Percentiles rank a stretch among this genome's conserved stretches.
These are phyloP conservation scores for Brachypteracias leptosomus DNA, from an alignment of 2,113 vertebrate genomes.

Conservation along the genomic window DNA sequence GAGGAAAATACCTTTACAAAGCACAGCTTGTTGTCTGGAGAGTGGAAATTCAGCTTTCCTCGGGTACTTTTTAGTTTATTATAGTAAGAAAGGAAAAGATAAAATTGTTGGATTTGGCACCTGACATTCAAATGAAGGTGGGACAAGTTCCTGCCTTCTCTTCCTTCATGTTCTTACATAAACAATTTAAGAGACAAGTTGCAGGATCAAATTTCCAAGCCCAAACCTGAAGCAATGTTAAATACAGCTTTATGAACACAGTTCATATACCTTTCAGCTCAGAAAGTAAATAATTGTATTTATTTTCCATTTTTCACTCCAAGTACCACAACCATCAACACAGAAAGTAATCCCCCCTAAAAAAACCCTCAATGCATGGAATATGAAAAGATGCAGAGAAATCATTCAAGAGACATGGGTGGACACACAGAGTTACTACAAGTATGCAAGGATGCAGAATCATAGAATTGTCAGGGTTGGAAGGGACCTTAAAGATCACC, in stretches of 20 bases:
- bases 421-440: background rate
- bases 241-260: background rate
- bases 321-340: background rate
- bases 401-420: background rate
- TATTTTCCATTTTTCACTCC: background rate
- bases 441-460: background rate
- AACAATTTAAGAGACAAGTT: background rate
- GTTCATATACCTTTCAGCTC: background rate
- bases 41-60: constrained; percentile 23
- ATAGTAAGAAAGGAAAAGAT: background rate
- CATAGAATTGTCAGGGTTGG: too few relatives aligned
- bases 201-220: background rate
- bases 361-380: background rate
- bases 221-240: background rate
- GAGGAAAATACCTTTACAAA: background rate
- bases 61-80: constrained; percentile 5
- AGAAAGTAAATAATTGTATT: background rate
- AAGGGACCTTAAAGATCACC: too few relatives aligned
- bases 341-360: background rate
- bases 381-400: background rate
- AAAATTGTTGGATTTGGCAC: background rate
- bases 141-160: background rate
- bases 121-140: background rate
- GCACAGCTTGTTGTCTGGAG: background rate
- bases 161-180: background rate